A percentile compares a stretch with the other conserved stretches of the same genome.
phyloP scores from a whole-genome alignment of 2,797 vertebrate species.

The Chloroceryle amazona region DNA sequence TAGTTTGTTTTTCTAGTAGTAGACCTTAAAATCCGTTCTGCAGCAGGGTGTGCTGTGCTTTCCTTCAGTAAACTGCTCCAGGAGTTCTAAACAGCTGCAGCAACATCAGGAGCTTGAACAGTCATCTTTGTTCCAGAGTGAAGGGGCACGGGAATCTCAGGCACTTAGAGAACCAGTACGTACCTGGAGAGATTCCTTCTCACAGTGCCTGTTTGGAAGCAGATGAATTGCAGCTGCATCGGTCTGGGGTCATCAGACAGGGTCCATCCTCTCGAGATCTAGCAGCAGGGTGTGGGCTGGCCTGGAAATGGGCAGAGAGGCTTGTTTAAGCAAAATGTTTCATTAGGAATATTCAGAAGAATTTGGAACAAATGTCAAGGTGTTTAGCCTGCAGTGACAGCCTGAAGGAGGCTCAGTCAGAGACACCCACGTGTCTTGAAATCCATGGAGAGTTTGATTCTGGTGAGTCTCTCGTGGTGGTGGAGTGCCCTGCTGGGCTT shows the following conservation, averaged over 20 bases:
- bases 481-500: fast-evolving
- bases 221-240: neutral
- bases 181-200: neutral
- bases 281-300: neutral
- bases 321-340: neutral
- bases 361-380: neutral
- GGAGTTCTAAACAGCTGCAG: neutral
- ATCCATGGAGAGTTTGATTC: neutral
- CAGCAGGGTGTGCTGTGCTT: neutral
- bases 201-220: fast-evolving
- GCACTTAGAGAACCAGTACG: neutral
- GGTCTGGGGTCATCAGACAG: neutral
- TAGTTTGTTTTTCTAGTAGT: fast-evolving
- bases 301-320: neutral
- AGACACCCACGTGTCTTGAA: neutral
- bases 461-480: neutral
- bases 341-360: fast-evolving
- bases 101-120: neutral
- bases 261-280: neutral
- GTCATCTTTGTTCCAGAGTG: neutral
- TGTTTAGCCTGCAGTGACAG: neutral
- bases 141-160: neutral
- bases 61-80: neutral
- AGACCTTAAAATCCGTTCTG: neutral
- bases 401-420: neutral